phyloP scores from a whole-genome alignment of 2,797 vertebrate species.

The Graptemys geographica region DNA sequence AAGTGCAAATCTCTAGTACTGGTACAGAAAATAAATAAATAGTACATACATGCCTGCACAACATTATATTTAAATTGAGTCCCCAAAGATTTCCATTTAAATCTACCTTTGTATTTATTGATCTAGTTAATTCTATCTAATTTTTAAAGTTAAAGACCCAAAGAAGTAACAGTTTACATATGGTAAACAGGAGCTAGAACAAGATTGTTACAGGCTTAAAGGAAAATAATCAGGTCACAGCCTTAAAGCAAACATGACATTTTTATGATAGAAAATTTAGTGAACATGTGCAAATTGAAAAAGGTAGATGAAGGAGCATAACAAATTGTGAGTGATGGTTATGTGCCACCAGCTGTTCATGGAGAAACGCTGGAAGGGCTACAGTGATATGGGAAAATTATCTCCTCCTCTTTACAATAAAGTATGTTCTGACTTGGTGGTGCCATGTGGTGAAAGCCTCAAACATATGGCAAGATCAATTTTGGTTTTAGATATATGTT shows the following conservation, averaged over 20 bases:
- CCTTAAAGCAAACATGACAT: accelerated
- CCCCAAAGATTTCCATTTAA: slow-evolving; percentile 29
- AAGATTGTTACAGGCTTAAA: accelerated
- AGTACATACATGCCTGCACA: not conserved
- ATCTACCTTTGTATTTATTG: slow-evolving; percentile 37
- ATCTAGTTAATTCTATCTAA: not conserved
- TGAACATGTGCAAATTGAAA: not conserved
- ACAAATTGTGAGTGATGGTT: not conserved
- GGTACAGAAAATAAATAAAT: slow-evolving; percentile 8
- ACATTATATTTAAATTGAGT: slow-evolving; percentile 41
- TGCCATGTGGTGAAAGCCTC: slow-evolving; percentile 39
- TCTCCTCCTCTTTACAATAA: not conserved
- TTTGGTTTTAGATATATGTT: slow-evolving; percentile 36
- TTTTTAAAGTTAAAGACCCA: not conserved
- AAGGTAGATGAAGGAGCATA: slow-evolving; percentile 20
- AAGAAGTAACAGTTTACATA: not conserved
- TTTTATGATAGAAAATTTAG: not conserved
- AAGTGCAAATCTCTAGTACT: slow-evolving; percentile 1
- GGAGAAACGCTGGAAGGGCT: not conserved
- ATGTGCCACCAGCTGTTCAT: not conserved
- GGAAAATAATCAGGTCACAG: not conserved
- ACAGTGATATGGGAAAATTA: slow-evolving; percentile 30
- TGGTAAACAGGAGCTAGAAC: not conserved
- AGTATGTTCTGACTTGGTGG: slow-evolving; percentile 11
- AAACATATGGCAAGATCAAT: slow-evolving; percentile 35